Evolutionary conservation across 1,140 invertebrate species (phyloP).

Genomic region (Drosophila parabipectinata): DNA sequence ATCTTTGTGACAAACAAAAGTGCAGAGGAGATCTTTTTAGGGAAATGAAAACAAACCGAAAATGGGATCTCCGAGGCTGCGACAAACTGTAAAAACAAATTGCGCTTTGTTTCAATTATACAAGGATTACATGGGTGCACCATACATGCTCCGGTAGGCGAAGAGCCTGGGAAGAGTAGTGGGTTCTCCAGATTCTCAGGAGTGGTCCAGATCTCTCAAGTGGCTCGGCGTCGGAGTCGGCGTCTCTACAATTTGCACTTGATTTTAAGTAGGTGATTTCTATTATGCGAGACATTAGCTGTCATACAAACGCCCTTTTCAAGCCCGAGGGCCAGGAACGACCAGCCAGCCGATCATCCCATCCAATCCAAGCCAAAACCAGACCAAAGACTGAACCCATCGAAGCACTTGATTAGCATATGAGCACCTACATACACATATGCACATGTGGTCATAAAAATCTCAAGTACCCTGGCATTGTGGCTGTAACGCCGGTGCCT

Average conservation of each 20-base stretch:
- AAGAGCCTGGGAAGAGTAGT: slow-evolving; percentile 6
- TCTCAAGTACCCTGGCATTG: slow-evolving; percentile 72
- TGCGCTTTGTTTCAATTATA: slow-evolving; percentile 81
- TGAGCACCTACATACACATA: slow-evolving; percentile 28
- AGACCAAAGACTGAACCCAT: not conserved
- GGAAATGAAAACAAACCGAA: slow-evolving; percentile 78
- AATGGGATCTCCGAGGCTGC: slow-evolving; percentile 77
- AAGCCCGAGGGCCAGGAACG: slow-evolving; percentile 59
- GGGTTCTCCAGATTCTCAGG: slow-evolving; percentile 10
- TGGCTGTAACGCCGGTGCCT: slow-evolving; percentile 70
- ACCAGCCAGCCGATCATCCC: slow-evolving; percentile 14
- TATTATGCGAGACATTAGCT: slow-evolving; percentile 82
- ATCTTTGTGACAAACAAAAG: slow-evolving; percentile 63
- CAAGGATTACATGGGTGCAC: slow-evolving; percentile 65
- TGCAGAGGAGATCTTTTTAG: slow-evolving; percentile 40
- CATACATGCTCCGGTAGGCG: not conserved
- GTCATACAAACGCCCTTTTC: slow-evolving; percentile 80
- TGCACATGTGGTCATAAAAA: slow-evolving; percentile 55
- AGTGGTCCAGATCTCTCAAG: slow-evolving; percentile 48
- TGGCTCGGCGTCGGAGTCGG: slow-evolving; percentile 34
- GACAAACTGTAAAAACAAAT: slow-evolving; percentile 82
- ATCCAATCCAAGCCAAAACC: slow-evolving; percentile 1
- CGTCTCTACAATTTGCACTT: slow-evolving; percentile 77
- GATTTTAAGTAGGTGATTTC: slow-evolving; percentile 82
- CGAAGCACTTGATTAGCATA: slow-evolving; percentile 75